Evolutionary conservation across 2,888 invertebrate species (phyloP).

Genomic region (Erebia ligea): DNA sequence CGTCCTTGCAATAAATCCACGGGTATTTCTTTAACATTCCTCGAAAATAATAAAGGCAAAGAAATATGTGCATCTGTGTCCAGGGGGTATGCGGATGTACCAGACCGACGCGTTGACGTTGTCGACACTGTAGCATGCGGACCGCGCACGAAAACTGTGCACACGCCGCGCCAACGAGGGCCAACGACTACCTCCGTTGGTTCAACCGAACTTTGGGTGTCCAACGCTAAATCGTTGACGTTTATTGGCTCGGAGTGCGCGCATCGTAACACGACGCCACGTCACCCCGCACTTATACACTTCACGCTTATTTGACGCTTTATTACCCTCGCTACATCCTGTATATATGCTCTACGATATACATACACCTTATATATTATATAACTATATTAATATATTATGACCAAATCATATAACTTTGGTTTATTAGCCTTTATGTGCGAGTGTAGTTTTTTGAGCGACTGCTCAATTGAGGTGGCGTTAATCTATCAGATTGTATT

Average conservation of each 20-base stretch:
- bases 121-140: constrained; percentile 36
- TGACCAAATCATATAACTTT: constrained; percentile 64
- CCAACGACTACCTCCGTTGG: not conserved
- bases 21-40: not conserved
- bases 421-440: constrained; percentile 40
- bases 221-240: not conserved
- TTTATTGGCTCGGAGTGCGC: constrained; percentile 16
- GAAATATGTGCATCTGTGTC: constrained; percentile 24
- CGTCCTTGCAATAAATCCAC: not conserved
- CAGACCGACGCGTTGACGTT: constrained; percentile 23
- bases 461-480: too few species aligned
- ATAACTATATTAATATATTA: constrained; percentile 44
- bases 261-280: constrained; percentile 51
- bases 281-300: constrained; percentile 53
- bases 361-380: constrained; percentile 37
- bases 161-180: not conserved
- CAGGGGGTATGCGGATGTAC: constrained; percentile 34
- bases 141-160: constrained; percentile 13
- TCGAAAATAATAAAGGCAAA: not conserved
- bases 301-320: constrained; percentile 59
- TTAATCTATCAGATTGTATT: too few species aligned
- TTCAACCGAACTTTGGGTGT: not conserved
- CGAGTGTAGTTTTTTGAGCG: not conserved
- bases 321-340: constrained; percentile 57
- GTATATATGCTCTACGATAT: constrained; percentile 57